Base-by-base conservation (phyloP, 2,113 vertebrate genomes). In the Pavo muticus region DNA sequence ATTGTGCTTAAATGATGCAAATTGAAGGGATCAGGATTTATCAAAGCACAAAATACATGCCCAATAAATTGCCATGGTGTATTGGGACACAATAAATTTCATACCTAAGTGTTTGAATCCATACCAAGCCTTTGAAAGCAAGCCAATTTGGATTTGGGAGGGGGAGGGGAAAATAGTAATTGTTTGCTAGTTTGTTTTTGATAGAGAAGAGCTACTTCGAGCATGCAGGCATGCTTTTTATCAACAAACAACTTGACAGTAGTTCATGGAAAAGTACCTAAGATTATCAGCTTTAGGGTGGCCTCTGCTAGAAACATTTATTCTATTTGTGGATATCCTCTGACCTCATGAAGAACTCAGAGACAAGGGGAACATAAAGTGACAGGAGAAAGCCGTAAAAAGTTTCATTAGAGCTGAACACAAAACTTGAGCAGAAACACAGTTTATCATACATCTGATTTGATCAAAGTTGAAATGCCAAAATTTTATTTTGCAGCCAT, bases 1-100 rank as follows among this genome's bases (percentile, higher is more conserved):
- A 63, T 52, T 94, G 57, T 88, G 71, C 47, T 91, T 76, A 94
- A 90, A 80, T 42, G 39, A 70, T 83, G 61, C 17, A 60, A 87
- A 88, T 52, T 7, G 14, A 92, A 86, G 13, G 42, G 24, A 52
- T 64, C 10, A 2, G 27, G 18, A 32, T 78, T 87, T 88, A 79
- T 57, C 47, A 21, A 72, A 90, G 52, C 45, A 57, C 37, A 56
- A 87, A 94, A 52, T 80, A 69, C 11, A 21, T 64, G 65, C 42
- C 21, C 2, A 10, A 56, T 37, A 88, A 78, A 84, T 65, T 94
- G 44, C 30, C 57, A 14, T 32, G 29, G 14, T 57, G 48, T 74
- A 15, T 52, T 54, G 48, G 69, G n/a, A 72, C 54, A 68, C 27
- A 13, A 21, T 25, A 74, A 65, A 78, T 74, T 61, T 69, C n/a